These are phyloP conservation scores for Aleiodes testaceus DNA, from an alignment of 2,888 invertebrate genomes.

Conservation along the genomic window DNA sequence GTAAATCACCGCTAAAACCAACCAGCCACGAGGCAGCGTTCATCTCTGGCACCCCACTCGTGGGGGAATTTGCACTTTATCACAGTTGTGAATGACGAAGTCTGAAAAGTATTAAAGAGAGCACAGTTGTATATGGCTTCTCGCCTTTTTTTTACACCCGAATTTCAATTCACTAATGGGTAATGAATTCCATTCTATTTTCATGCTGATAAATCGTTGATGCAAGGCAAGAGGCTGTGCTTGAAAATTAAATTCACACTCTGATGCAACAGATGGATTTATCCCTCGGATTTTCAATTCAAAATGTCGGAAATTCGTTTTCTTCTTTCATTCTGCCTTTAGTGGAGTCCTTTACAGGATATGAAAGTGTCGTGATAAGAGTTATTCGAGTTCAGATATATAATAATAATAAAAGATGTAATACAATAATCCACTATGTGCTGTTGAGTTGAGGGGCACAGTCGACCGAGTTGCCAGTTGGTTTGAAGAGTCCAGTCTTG, in stretches of 20 bases:
- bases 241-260: too few species aligned
- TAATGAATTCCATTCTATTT: background rate
- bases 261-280: too few species aligned
- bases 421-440: background rate
- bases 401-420: background rate
- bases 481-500: background rate
- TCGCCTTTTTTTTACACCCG: background rate
- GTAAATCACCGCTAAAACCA: conserved; percentile 61
- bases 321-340: too few species aligned
- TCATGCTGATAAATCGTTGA: too few species aligned
- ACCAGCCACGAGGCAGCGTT: conserved; percentile 41
- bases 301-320: background rate
- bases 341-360: background rate
- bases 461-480: background rate
- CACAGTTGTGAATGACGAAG: conserved; percentile 55
- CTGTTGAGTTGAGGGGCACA: background rate
- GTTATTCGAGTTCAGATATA: background rate
- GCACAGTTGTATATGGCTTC: too few species aligned
- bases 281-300: too few species aligned
- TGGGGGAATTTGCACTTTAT: conserved; percentile 56
- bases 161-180: background rate
- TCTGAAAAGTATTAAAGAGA: conserved; percentile 45
- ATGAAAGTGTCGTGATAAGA: background rate
- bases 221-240: too few species aligned
- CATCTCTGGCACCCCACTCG: background rate